Evolutionary conservation across 2,888 invertebrate genomes (phyloP).

Genomic region (Carterocephalus palaemon): DNA sequence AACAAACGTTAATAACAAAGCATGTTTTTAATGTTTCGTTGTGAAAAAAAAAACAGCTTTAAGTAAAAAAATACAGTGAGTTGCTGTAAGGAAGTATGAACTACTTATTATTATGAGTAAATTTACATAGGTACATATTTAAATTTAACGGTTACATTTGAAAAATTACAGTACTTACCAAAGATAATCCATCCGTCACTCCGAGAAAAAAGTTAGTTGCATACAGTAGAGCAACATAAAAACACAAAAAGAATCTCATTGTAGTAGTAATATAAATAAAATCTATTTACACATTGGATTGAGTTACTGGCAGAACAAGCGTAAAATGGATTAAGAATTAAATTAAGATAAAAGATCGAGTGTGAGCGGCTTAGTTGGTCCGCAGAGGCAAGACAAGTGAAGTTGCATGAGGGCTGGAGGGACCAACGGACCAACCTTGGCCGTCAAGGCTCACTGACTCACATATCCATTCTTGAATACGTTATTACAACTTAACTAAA

Average conservation of each 20-base stretch:
- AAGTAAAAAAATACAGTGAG: background rate
- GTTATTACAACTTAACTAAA: constrained; percentile 8
- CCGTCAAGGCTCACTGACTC: constrained; percentile 59
- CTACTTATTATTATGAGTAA: too few relatives aligned
- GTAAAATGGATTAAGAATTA: constrained; percentile 23
- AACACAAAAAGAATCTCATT: constrained; percentile 43
- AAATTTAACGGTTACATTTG: too few relatives aligned
- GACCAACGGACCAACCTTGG: constrained; percentile 58
- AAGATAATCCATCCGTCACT: constrained; percentile 50
- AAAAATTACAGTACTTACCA: constrained; percentile 44
- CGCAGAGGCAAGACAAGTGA: constrained; percentile 29
- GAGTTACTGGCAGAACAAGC: constrained; percentile 15
- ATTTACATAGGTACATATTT: too few relatives aligned
- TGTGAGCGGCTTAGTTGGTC: constrained; percentile 30
- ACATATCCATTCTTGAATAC: constrained; percentile 32
- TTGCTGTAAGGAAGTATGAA: too few relatives aligned
- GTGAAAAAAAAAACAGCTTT: background rate
- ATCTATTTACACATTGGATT: constrained; percentile 24
- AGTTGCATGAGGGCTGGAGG: constrained; percentile 33
- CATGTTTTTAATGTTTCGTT: background rate
- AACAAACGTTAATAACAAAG: background rate
- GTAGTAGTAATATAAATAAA: constrained; percentile 11
- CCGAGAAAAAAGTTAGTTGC: constrained; percentile 50
- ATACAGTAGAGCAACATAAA: constrained; percentile 48
- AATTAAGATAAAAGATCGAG: background rate